Evolutionary conservation across 2,113 vertebrate genomes (phyloP), one percentile per base, ranked within the genome.

Genomic region (Hydrolagus affinis): DNA sequence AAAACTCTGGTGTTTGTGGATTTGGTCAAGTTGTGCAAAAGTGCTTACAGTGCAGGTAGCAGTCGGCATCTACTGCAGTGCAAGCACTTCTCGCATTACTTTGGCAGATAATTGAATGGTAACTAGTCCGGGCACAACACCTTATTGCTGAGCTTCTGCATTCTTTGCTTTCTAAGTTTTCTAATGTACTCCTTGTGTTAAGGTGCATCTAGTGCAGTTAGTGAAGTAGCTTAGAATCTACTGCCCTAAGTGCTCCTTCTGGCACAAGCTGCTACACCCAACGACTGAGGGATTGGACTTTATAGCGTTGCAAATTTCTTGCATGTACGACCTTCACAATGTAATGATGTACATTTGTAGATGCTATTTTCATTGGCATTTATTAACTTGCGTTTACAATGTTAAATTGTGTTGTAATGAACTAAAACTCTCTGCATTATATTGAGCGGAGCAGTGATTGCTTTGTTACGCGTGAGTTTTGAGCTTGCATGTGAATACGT

Each of bases 191-290:
- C 87, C 93, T 94, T 96, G 96, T 96, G 96, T 93, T 99, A 99
- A 99, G 98, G 98, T 99, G 97, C 97, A 99, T 98, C 97, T 98
- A 98, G 98, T 99, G 97, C 97, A 98, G 97, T 97, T 94, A 96
- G 96, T 97, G 94, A 95, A 93, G 87, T 95, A 95, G 91, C 89
- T 93, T 94, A 94, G 92, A 93, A 95, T 97, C 96, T 97, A 98
- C 96, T 99, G 95, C 97, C 94, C 98, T 98, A 93, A 96, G 94
- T 99, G 98, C 96, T 94, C 97, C 98, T 99, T 99, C 94, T 95
- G 95, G 95, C 96, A 97, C 95, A 96, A 93, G 94, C 89, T 89
- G 89, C 91, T 90, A 89, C 89, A 87, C 86, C n/a, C 76, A 2
- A 66, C 91, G 14, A 68, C 69, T 28, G 25, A 57, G 44, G 21